These are phyloP conservation scores for Gnathonemus longibarbis DNA, from an alignment of 2,113 vertebrate genomes.

Conservation along the genomic window DNA sequence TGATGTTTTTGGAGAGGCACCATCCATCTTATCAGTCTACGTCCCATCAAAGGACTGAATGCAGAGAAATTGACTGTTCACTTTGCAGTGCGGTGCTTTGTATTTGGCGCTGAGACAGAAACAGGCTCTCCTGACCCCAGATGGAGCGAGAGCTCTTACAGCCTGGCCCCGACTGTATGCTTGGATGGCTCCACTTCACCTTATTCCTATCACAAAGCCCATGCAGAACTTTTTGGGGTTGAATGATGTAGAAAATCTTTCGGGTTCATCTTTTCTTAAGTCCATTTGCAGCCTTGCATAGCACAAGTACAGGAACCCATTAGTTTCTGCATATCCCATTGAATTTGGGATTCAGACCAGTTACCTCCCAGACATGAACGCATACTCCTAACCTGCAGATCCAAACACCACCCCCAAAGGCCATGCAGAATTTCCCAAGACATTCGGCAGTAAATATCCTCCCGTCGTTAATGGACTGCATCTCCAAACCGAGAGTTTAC, in stretches of 20 bases:
- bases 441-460: neutral
- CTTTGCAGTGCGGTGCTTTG: slow-evolving; percentile 15
- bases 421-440: neutral
- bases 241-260: neutral
- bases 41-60: slow-evolving; percentile 20
- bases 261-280: neutral
- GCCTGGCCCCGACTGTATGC: neutral
- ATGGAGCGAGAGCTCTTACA: neutral
- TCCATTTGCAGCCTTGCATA: neutral
- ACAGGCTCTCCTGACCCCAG: neutral
- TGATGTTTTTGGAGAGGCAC: slow-evolving; percentile 29
- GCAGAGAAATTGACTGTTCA: slow-evolving; percentile 24
- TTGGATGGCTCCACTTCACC: neutral
- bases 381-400: neutral
- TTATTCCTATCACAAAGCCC: neutral
- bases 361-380: neutral
- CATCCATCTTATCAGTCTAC: slow-evolving; percentile 37
- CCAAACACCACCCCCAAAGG: neutral
- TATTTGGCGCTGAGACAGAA: neutral
- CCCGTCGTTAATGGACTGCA: neutral
- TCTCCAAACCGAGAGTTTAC: neutral
- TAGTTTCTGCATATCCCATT: neutral
- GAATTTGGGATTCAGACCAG: neutral
- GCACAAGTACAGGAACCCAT: neutral
- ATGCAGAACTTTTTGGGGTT: neutral